phyloP scores from a whole-genome alignment of 2,797 vertebrate species.

The Fistularia tabacaria region DNA sequence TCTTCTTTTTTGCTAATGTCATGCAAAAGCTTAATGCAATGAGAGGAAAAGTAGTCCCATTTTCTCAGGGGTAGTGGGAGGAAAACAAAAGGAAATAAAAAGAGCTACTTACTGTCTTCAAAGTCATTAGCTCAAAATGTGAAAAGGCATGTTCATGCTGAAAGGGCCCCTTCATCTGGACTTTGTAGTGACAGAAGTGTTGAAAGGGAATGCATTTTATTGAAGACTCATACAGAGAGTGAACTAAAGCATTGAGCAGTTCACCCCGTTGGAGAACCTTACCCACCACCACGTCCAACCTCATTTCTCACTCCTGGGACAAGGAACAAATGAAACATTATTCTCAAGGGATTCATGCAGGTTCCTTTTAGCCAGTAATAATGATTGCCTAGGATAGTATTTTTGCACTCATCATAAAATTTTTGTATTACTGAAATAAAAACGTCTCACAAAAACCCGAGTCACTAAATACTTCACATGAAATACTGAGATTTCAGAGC shows the following conservation, averaged over 20 bases:
- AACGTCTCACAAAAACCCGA: slow-evolving; percentile 18
- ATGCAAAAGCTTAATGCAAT: too few species aligned
- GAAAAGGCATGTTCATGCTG: slow-evolving; percentile 5
- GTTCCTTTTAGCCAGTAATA: background rate
- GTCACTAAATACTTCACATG: slow-evolving; percentile 38
- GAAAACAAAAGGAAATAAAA: too few species aligned
- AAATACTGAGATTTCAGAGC: slow-evolving; percentile 38
- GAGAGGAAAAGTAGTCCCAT: too few species aligned
- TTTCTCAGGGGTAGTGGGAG: too few species aligned
- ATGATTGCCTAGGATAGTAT: slow-evolving; percentile 16
- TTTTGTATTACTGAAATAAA: slow-evolving; percentile 54
- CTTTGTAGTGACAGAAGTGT: too few species aligned
- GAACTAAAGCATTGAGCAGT: background rate
- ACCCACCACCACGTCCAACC: slow-evolving; percentile 6
- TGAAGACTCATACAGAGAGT: too few species aligned
- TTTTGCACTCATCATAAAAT: slow-evolving; percentile 37
- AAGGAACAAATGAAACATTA: slow-evolving; percentile 14
- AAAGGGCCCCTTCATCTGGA: too few species aligned
- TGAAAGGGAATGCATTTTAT: too few species aligned
- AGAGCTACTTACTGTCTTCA: too few species aligned
- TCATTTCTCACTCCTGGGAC: slow-evolving; percentile 20
- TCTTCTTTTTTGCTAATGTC: too few species aligned
- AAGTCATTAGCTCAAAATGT: too few species aligned
- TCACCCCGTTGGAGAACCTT: background rate
- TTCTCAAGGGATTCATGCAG: slow-evolving; percentile 4